Percentiles rank a stretch among this genome's conserved stretches.
These are phyloP conservation scores for Noturus placidus DNA, from an alignment of 2,113 vertebrate genomes.

Conservation along the genomic window DNA sequence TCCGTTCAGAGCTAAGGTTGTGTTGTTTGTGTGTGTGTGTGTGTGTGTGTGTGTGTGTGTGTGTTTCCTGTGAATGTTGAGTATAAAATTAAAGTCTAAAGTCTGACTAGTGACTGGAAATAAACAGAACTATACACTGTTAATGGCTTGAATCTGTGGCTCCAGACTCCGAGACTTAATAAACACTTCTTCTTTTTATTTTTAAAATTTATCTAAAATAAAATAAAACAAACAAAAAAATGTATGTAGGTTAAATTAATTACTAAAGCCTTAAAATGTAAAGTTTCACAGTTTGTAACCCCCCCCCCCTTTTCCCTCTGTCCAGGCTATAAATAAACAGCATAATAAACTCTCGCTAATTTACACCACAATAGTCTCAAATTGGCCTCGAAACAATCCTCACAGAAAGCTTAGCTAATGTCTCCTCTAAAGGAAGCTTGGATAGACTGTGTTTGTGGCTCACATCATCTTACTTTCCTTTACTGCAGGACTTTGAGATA, in stretches of 20 bases:
- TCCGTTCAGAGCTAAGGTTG: background rate
- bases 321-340: slow-evolving; percentile 25
- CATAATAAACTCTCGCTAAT: background rate
- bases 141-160: too few species aligned
- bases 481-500: background rate
- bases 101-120: background rate
- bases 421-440: background rate
- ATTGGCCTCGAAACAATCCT: slow-evolving; percentile 25
- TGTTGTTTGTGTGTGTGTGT: too few species aligned
- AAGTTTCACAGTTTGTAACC: background rate
- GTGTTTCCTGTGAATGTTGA: background rate
- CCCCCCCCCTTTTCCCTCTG: background rate
- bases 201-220: too few species aligned
- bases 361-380: slow-evolving; percentile 35
- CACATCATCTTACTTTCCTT: too few species aligned
- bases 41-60: too few species aligned
- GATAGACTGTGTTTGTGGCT: background rate
- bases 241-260: background rate
- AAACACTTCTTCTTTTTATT: too few species aligned
- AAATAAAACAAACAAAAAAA: too few species aligned
- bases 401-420: slow-evolving; percentile 9
- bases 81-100: background rate
- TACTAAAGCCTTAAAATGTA: background rate
- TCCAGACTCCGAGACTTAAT: too few species aligned
- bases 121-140: background rate